phyloP scores from a whole-genome alignment of 2,113 vertebrate genomes.

The Atlantisia rogersi region DNA sequence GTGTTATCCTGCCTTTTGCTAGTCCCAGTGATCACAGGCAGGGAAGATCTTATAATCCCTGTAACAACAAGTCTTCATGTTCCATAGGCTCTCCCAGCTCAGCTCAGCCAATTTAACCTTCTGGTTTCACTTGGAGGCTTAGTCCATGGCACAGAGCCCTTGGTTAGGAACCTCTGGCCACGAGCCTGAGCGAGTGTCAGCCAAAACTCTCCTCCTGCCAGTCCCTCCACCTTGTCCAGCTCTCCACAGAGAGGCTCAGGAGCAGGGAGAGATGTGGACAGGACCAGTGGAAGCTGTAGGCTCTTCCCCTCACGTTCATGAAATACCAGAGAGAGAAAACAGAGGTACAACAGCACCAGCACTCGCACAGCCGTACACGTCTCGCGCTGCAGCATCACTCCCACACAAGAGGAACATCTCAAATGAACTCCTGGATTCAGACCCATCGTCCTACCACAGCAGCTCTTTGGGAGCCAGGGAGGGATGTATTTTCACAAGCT shows the following conservation, averaged over 20 bases:
- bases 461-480: not conserved
- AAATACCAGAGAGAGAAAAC: not conserved
- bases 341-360: not conserved
- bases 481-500: fast-evolving
- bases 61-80: not conserved
- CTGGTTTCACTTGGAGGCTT: not conserved
- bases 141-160: not conserved
- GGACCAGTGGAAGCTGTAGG: not conserved
- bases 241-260: not conserved
- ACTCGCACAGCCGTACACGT: fast-evolving
- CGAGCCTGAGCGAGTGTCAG: not conserved
- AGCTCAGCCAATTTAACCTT: not conserved
- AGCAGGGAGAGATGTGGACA: not conserved
- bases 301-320: not conserved
- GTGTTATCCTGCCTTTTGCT: not conserved
- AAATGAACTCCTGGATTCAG: not conserved
- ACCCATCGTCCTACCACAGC: not conserved
- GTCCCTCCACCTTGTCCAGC: not conserved
- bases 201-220: not conserved
- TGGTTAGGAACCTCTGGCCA: not conserved
- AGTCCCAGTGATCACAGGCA: not conserved
- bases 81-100: not conserved
- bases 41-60: not conserved
- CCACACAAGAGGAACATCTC: not conserved
- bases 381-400: not conserved